phyloP scores from a whole-genome alignment of 1,140 invertebrate species.

The Halesus radiatus region DNA sequence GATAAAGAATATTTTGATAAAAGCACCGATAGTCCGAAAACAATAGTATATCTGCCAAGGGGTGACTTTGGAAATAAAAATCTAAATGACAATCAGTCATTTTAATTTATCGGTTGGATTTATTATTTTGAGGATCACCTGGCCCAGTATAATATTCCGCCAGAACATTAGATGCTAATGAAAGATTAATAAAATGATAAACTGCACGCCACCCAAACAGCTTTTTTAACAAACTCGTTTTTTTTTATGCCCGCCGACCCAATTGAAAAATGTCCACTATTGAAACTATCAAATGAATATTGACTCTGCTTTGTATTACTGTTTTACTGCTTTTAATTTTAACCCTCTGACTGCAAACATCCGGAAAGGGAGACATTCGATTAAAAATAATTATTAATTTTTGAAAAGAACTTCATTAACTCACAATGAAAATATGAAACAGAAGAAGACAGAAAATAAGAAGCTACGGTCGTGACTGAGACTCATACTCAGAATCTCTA shows the following conservation, averaged over 20 bases:
- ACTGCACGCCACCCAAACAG: conserved; percentile 7
- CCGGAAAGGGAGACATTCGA: too few species aligned
- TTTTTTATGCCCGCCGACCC: not conserved
- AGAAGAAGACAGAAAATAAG: too few species aligned
- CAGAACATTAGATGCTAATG: conserved; percentile 45
- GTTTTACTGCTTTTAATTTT: conserved; percentile 5
- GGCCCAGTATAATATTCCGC: conserved; percentile 40
- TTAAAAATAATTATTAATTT: too few species aligned
- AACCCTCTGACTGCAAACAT: not conserved
- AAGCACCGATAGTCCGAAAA: too few species aligned
- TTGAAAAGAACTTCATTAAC: too few species aligned
- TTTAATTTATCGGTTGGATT: not conserved
- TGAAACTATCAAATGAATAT: conserved; percentile 30
- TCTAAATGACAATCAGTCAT: not conserved
- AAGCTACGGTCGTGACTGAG: too few species aligned
- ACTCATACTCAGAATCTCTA: too few species aligned
- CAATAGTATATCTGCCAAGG: too few species aligned
- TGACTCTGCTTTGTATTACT: not conserved
- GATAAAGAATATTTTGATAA: too few species aligned
- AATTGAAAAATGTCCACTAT: conserved; percentile 32
- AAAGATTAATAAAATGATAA: conserved; percentile 49
- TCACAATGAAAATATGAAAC: too few species aligned
- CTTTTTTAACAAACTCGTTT: conserved; percentile 26
- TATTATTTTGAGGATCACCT: conserved; percentile 38
- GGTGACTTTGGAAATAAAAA: not conserved